phyloP scores from a whole-genome alignment of 2,888 invertebrate species.

The Sphaerophoria rueppellii region DNA sequence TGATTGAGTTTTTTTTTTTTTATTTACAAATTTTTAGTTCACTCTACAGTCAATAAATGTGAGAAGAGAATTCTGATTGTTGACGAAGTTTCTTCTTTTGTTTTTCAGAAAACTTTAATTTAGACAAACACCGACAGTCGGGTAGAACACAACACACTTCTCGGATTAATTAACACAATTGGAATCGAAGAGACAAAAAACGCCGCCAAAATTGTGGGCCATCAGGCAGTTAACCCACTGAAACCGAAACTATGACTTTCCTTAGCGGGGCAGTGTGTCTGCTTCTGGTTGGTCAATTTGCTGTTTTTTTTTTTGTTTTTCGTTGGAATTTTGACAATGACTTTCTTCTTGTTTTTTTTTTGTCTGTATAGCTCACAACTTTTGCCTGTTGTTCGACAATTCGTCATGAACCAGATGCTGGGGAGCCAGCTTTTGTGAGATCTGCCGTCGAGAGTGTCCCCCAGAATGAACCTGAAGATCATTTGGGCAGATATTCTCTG shows the following conservation, averaged over 20 bases:
- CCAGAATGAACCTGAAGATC: conserved; percentile 72
- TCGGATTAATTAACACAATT: conserved; percentile 51
- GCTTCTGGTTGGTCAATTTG: conserved; percentile 58
- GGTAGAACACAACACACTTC: conserved; percentile 18
- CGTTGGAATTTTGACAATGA: background rate
- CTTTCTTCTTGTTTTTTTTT: background rate
- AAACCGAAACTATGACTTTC: conserved; percentile 60
- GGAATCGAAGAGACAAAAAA: background rate
- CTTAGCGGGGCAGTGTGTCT: conserved; percentile 68
- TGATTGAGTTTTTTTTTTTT: conserved; percentile 30
- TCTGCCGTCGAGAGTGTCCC: conserved; percentile 81
- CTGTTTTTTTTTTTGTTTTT: background rate
- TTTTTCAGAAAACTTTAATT: conserved; percentile 37
- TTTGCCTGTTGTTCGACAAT: conserved; percentile 29
- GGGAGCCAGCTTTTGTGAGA: conserved; percentile 79
- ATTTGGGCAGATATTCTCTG: conserved; percentile 76
- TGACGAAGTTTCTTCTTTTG: conserved; percentile 20
- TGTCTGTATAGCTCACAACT: conserved; percentile 39
- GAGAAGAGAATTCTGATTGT: conserved; percentile 18
- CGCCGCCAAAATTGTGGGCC: conserved; percentile 50
- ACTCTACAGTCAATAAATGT: conserved; percentile 34
- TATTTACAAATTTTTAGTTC: background rate
- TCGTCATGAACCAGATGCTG: conserved; percentile 71
- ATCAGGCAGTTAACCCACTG: conserved; percentile 64
- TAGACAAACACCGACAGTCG: conserved; percentile 16